phyloP scores from a whole-genome alignment of 2,113 vertebrate species.

The Anseranas semipalmata region DNA sequence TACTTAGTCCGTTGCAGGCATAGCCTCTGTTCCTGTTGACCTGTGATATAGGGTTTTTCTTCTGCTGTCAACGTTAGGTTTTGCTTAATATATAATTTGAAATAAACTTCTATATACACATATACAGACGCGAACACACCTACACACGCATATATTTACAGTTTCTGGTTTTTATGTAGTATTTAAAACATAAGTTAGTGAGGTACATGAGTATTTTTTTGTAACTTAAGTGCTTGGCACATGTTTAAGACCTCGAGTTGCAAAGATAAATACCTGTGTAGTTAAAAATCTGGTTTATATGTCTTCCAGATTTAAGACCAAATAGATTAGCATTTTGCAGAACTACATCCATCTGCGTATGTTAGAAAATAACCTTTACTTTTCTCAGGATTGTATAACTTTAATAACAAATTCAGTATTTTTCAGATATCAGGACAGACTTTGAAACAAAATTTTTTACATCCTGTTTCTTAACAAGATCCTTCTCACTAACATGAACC shows the following conservation, averaged over 20 bases:
- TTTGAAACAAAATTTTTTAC: neutral
- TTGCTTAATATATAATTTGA: neutral
- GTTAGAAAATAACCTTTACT: neutral
- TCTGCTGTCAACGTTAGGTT: neutral
- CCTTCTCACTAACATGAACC: neutral
- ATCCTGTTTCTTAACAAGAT: neutral
- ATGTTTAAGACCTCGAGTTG: neutral
- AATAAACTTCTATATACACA: neutral
- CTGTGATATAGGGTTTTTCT: neutral
- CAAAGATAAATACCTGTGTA: neutral
- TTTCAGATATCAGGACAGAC: neutral
- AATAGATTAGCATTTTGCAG: neutral
- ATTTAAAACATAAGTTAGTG: neutral
- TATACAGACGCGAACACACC: neutral
- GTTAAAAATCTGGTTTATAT: neutral
- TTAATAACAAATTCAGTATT: neutral
- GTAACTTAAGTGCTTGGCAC: neutral
- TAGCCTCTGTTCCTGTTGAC: neutral
- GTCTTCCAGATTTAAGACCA: neutral
- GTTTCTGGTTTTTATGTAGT: neutral
- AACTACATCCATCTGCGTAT: neutral
- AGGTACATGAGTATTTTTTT: neutral
- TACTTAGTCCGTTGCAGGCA: neutral
- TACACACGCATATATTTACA: neutral
- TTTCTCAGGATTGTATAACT: neutral